Evolutionary conservation across 2,113 vertebrate genomes (phyloP).

Genomic region (Spea multiplicata): DNA sequence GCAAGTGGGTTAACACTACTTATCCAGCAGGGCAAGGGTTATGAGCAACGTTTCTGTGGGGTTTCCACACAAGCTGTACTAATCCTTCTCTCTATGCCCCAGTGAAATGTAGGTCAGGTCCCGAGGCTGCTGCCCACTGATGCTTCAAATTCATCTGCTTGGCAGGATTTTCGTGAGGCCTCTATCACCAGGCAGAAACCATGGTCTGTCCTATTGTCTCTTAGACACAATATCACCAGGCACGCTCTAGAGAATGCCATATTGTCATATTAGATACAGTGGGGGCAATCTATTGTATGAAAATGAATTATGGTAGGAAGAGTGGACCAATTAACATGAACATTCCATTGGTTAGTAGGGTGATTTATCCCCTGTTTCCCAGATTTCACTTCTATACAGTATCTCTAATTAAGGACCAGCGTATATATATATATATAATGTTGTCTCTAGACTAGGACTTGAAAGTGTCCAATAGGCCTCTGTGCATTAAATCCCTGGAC

Average conservation of each 20-base stretch:
- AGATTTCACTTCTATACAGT: too few species aligned
- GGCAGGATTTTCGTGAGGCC: constrained; percentile 27
- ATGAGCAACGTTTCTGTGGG: constrained; percentile 29
- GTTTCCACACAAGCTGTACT: constrained; percentile 33
- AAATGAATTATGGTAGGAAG: too few species aligned
- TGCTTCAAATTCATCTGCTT: constrained; percentile 32
- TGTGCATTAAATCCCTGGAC: too few species aligned
- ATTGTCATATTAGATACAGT: neutral
- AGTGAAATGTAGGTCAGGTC: constrained; percentile 36
- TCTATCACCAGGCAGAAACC: constrained; percentile 20
- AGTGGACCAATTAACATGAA: too few species aligned
- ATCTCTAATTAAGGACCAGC: too few species aligned
- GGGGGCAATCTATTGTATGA: too few species aligned
- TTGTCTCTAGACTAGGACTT: too few species aligned
- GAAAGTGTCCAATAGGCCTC: too few species aligned
- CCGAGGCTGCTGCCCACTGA: constrained; percentile 32
- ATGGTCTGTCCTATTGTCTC: constrained; percentile 7
- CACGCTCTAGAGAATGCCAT: neutral
- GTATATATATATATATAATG: too few species aligned
- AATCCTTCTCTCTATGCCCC: constrained; percentile 33
- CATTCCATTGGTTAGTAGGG: too few species aligned
- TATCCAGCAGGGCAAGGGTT: constrained; percentile 16
- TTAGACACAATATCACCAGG: neutral
- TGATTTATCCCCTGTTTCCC: too few species aligned
- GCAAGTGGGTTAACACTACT: constrained; percentile 12